phyloP scores from a whole-genome alignment of 2,797 vertebrate genomes.

The Anguilla marmorata region DNA sequence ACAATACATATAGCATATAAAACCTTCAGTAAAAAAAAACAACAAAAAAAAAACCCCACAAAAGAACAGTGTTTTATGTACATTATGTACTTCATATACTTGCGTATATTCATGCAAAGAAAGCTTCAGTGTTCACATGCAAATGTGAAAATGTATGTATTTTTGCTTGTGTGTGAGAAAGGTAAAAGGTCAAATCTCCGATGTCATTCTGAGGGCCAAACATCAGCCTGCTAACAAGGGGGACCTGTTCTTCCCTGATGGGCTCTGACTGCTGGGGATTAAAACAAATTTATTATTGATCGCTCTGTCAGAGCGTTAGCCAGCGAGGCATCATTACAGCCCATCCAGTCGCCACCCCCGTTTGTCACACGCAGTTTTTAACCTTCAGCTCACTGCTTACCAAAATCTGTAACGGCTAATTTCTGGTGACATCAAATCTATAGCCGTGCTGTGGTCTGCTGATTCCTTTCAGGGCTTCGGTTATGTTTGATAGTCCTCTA shows the following conservation, averaged over 20 bases:
- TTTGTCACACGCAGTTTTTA: slow-evolving; percentile 19
- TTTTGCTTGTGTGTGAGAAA: background rate
- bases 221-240: slow-evolving; percentile 29
- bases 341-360: background rate
- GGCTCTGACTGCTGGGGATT: slow-evolving; percentile 42
- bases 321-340: slow-evolving; percentile 34
- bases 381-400: slow-evolving; percentile 15
- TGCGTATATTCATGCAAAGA: too few relatives aligned
- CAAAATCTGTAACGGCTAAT: slow-evolving; percentile 30
- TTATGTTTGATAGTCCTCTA: background rate
- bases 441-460: slow-evolving; percentile 20
- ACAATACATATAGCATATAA: too few relatives aligned
- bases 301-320: slow-evolving; percentile 33
- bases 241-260: slow-evolving; percentile 19
- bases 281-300: slow-evolving; percentile 45
- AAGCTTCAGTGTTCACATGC: background rate
- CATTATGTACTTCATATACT: too few relatives aligned
- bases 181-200: slow-evolving; percentile 29
- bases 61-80: too few relatives aligned
- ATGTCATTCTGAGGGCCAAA: background rate
- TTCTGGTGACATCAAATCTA: slow-evolving; percentile 24
- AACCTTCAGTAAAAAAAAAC: too few relatives aligned
- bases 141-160: background rate
- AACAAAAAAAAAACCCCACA: too few relatives aligned
- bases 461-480: slow-evolving; percentile 5